Evolutionary conservation across 1,140 invertebrate genomes (phyloP), one percentile per base, ranked within the genome.

Genomic region (Calosoma granatense): DNA sequence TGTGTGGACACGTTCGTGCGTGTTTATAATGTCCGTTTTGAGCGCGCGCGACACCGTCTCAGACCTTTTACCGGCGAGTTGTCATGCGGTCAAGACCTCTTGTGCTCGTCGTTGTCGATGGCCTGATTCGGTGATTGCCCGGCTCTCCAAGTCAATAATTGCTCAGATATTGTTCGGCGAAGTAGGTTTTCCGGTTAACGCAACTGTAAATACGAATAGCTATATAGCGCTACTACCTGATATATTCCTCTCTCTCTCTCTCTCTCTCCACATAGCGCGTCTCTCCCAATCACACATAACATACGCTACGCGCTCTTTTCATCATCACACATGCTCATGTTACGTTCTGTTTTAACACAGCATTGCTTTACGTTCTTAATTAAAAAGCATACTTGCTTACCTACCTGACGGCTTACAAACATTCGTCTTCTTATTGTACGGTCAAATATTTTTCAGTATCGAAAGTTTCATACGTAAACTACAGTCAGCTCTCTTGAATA

Each of bases 171-270:
- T 47, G 41, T 47, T 47, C 41, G 41, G 3, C 41, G 41, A 47
- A 47, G 41, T 47, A 17, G 41, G 41, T 47, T 47, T 47, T 17
- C 41, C 41, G 41, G 41, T 47, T 47, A 47, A 47, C 17, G 41
- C 41, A 47, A 47, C 41, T 47, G 41, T 47, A 47, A 47, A 47
- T 47, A 47, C 41, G 41, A 47, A 47, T 47, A 47, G 9, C 41
- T 36, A 36, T 36, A 47, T 47, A 47, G 41, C 41, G 9, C 26
- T 36, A 36, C 26, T 36, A 36, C 26, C 26, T 36, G 26, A 36
- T 9, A n/a, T 36, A 6, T 36, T 36, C 26, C n/a, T 36, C n/a
- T 36, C n/a, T 36, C 6, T n/a, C 6, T 9, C n/a, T 6, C 26
- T n/a, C n/a, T n/a, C n/a, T n/a, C n/a, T n/a, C n/a, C n/a, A n/a